Percentiles rank a stretch among this genome's conserved stretches.
These are phyloP conservation scores for Rafetus swinhoei DNA, from an alignment of 2,113 vertebrate species.

Conservation along the genomic window DNA sequence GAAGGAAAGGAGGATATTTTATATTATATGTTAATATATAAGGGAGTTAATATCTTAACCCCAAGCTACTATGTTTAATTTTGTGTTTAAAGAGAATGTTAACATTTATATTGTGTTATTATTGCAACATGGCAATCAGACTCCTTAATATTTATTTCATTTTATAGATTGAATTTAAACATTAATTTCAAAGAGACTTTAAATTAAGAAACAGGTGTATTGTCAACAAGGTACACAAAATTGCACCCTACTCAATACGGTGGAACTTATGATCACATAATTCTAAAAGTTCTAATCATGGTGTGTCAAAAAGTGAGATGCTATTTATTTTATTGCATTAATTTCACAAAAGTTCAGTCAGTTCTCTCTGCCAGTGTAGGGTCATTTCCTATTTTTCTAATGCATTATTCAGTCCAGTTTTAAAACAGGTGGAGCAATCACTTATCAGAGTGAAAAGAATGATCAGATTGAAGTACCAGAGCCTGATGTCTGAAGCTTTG, in stretches of 20 bases:
- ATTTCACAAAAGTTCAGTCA: not conserved
- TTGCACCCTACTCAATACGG: not conserved
- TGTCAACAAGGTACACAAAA: not conserved
- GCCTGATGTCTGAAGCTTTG: not conserved
- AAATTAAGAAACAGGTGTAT: conserved; percentile 6
- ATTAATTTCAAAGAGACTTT: conserved; percentile 14
- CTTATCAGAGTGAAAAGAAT: not conserved
- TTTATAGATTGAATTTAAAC: conserved; percentile 41
- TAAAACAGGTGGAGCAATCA: not conserved
- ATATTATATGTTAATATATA: conserved; percentile 51
- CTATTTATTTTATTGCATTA: not conserved
- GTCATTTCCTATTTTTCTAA: not conserved
- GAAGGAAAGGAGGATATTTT: conserved; percentile 65
- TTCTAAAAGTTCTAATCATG: not conserved
- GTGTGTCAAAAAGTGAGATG: not conserved
- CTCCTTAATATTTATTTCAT: conserved; percentile 58
- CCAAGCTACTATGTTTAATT: conserved; percentile 68
- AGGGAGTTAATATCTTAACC: conserved; percentile 73
- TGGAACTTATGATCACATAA: not conserved
- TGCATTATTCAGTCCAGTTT: not conserved
- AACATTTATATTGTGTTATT: conserved; percentile 59
- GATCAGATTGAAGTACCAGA: not conserved
- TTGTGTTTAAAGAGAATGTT: conserved; percentile 54
- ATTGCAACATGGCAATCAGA: conserved; percentile 28
- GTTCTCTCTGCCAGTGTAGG: not conserved